These are phyloP conservation scores for Nymphalis io DNA, from an alignment of 1,140 invertebrate species.

Conservation along the genomic window DNA sequence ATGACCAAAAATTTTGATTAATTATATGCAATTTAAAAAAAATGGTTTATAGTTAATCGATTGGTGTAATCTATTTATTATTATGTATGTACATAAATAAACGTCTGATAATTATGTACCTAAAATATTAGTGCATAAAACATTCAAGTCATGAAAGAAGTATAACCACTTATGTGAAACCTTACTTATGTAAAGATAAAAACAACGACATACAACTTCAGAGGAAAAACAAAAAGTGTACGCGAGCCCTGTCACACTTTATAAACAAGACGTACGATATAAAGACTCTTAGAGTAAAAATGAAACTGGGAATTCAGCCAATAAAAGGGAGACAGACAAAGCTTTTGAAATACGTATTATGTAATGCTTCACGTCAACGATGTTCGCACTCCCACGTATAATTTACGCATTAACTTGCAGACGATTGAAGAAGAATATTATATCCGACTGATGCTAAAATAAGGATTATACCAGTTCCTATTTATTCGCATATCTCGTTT, in stretches of 20 bases:
- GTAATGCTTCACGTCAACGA: slow-evolving; percentile 52
- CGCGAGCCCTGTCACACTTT: slow-evolving; percentile 50
- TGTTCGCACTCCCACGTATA: slow-evolving; percentile 51
- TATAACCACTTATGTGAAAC: slow-evolving; percentile 5
- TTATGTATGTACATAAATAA: too few relatives aligned
- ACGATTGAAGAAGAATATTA: slow-evolving; percentile 43
- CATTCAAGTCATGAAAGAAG: slow-evolving; percentile 5
- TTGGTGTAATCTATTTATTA: too few relatives aligned
- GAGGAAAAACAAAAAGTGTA: slow-evolving; percentile 47
- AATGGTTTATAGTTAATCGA: too few relatives aligned
- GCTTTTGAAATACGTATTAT: slow-evolving; percentile 55
- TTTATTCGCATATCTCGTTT: neutral
- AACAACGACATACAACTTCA: slow-evolving; percentile 32
- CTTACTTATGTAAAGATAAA: slow-evolving; percentile 26
- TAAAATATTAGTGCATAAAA: neutral
- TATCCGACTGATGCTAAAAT: neutral
- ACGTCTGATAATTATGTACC: too few relatives aligned
- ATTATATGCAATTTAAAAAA: too few relatives aligned
- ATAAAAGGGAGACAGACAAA: slow-evolving; percentile 55
- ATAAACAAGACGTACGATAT: slow-evolving; percentile 47
- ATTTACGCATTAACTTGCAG: slow-evolving; percentile 53
- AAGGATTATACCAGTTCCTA: slow-evolving; percentile 6
- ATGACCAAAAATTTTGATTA: too few relatives aligned
- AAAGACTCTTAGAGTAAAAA: slow-evolving; percentile 50
- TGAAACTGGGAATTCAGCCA: slow-evolving; percentile 62